These are phyloP conservation scores for Aspidapion aeneum DNA, from an alignment of 2,888 invertebrate genomes.

Conservation along the genomic window DNA sequence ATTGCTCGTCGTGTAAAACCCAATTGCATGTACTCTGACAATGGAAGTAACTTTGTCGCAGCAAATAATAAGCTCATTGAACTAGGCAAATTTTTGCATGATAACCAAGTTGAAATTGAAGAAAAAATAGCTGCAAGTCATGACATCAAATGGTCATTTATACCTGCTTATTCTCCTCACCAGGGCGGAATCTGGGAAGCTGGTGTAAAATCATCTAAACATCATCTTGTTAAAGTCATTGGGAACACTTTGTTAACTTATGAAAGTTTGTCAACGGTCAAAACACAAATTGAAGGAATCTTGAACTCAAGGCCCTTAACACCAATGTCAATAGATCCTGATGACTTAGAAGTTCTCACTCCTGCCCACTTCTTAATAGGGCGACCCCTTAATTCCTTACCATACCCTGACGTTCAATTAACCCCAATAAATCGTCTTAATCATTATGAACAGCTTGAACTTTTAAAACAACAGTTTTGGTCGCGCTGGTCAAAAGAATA, in stretches of 20 bases:
- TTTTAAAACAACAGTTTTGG: conserved; percentile 8
- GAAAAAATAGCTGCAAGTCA: too few species aligned
- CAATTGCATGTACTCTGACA: not conserved
- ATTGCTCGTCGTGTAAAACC: not conserved
- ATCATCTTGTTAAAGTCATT: not conserved
- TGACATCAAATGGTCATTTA: not conserved
- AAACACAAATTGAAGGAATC: not conserved
- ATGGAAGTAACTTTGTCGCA: not conserved
- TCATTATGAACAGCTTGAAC: not conserved
- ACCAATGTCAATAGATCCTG: too few species aligned
- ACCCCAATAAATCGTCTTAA: not conserved
- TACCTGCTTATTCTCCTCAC: not conserved
- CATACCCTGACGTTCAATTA: conserved; percentile 1
- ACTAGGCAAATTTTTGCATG: not conserved
- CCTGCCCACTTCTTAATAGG: conserved; percentile 3
- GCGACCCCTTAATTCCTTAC: not conserved
- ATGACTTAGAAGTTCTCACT: not conserved
- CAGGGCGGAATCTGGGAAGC: not conserved
- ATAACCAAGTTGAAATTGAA: not conserved
- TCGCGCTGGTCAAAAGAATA: conserved; percentile 8
- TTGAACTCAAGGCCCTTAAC: conserved; percentile 2
- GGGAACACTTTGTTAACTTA: not conserved
- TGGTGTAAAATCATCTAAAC: not conserved
- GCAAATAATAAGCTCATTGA: not conserved
- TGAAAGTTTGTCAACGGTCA: not conserved